Conservation (phyloP, 2,888 invertebrate species). For the Crocallis elinguaria region DNA sequence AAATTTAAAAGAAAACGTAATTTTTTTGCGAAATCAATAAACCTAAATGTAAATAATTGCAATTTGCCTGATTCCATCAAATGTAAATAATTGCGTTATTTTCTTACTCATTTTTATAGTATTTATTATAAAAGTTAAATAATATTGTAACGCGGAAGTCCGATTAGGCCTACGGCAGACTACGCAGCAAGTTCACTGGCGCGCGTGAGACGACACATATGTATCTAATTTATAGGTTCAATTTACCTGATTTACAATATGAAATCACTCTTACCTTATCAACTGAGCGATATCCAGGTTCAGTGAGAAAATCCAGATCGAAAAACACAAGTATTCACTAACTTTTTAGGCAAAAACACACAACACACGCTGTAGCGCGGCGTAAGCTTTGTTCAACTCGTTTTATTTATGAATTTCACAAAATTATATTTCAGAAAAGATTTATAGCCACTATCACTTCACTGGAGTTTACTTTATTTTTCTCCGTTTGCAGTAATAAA, state of each 20-base stretch:
- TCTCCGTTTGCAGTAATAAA: not conserved
- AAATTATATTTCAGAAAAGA: not conserved
- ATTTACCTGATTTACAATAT: slow-evolving; percentile 24
- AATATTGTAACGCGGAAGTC: not conserved
- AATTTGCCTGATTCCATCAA: no score
- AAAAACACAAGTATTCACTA: slow-evolving; percentile 54
- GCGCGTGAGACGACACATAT: slow-evolving; percentile 16
- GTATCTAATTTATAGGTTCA: slow-evolving; percentile 36
- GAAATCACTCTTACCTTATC: slow-evolving; percentile 61
- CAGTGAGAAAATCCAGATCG: slow-evolving; percentile 66
- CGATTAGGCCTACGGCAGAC: slow-evolving; percentile 33
- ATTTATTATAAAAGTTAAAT: not conserved
- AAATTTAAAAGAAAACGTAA: no score
- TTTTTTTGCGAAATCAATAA: no score
- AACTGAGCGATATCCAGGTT: slow-evolving; percentile 63
- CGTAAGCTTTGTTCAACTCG: not conserved
- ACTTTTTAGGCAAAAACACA: slow-evolving; percentile 52
- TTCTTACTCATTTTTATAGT: no score
- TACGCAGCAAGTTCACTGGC: slow-evolving; percentile 32
- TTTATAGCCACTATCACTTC: not conserved
- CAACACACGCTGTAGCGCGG: slow-evolving; percentile 20
- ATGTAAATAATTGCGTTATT: no score
- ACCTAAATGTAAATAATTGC: no score
- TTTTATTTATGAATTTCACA: not conserved
- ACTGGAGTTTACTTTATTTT: not conserved